Evolutionary conservation across 2,113 vertebrate genomes (phyloP).

Genomic region (Nothoprocta perdicaria): DNA sequence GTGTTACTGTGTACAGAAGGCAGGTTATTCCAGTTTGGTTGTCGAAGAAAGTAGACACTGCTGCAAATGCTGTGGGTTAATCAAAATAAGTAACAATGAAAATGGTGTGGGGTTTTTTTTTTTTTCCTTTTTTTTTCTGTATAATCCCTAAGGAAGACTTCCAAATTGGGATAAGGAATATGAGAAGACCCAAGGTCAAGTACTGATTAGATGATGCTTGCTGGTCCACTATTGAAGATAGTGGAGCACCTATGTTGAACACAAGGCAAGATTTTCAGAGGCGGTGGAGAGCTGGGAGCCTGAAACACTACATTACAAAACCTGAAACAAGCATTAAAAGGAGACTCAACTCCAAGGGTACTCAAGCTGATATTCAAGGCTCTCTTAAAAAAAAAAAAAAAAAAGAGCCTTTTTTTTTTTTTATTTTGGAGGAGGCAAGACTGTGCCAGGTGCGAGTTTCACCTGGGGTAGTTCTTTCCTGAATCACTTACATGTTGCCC

Average conservation of each 20-base stretch:
- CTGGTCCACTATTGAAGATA: not conserved
- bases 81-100: not conserved
- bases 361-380: not conserved
- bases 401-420: not conserved
- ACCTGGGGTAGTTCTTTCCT: not conserved
- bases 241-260: not conserved
- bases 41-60: not conserved
- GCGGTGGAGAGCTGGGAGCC: not conserved
- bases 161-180: not conserved
- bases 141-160: not conserved
- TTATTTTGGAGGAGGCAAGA: not conserved
- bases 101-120: not conserved
- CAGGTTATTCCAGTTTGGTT: not conserved
- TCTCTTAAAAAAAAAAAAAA: not conserved
- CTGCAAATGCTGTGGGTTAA: not conserved
- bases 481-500: accelerated
- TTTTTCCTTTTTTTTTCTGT: not conserved
- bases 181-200: not conserved
- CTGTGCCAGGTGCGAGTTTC: not conserved
- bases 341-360: not conserved
- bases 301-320: not conserved
- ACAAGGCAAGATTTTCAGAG: not conserved
- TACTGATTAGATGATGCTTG: not conserved
- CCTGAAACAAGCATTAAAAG: not conserved
- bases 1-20: not conserved